phyloP scores from a whole-genome alignment of 2,113 vertebrate genomes.

The Bagarius yarrelli region DNA sequence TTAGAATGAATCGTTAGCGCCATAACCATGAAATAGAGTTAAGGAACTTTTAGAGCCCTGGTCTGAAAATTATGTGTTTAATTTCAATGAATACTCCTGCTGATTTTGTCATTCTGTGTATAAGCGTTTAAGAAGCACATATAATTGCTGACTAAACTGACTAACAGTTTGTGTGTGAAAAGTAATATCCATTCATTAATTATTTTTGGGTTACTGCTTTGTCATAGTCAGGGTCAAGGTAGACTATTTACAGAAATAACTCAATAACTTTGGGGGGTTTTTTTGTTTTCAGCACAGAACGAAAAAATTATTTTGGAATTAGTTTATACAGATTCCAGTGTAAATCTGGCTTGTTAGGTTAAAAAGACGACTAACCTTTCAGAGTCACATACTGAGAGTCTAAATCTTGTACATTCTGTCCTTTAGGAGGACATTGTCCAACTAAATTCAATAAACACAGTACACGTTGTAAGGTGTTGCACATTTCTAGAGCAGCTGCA shows the following conservation, averaged over 20 bases:
- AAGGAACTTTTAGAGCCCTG: background rate
- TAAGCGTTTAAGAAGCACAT: background rate
- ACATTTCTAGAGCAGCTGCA: too few species aligned
- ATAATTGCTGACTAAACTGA: background rate
- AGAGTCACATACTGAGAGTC: background rate
- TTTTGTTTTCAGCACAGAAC: background rate
- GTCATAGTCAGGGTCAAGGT: background rate
- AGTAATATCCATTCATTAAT: background rate
- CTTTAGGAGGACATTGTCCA: background rate
- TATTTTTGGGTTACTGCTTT: background rate
- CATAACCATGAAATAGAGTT: too few species aligned
- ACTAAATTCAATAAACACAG: background rate
- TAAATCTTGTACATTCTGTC: background rate
- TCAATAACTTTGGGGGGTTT: background rate
- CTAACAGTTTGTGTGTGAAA: background rate
- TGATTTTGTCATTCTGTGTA: background rate
- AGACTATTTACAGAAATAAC: background rate
- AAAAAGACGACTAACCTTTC: constrained; percentile 1
- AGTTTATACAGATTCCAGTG: background rate
- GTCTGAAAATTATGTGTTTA: background rate
- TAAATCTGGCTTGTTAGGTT: constrained; percentile 1
- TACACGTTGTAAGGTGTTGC: too few species aligned
- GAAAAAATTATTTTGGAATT: too few species aligned
- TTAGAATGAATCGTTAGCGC: too few species aligned
- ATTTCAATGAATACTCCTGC: background rate